Evolutionary conservation across 2,113 vertebrate genomes (phyloP), one percentile per base, ranked within the genome.

Genomic region (Chloropsis hardwickii): DNA sequence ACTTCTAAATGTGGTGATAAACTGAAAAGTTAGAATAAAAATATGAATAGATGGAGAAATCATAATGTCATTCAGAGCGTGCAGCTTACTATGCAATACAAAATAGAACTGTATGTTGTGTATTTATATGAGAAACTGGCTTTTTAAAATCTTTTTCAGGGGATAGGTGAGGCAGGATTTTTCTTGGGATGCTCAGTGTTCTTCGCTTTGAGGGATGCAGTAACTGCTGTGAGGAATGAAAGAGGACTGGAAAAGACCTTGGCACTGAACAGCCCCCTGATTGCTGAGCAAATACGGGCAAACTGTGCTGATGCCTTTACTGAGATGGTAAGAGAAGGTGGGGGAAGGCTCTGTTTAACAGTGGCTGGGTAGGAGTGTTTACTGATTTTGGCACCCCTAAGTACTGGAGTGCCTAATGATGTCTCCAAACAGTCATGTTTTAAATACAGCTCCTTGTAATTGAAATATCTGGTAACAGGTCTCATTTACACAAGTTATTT

Each of bases 161-260:
- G 98, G 2, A 95, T 99, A 3, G 98, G 98, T 9, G 98, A 99
- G 71, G 98, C 98, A 13, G 67, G 88, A 57, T 20, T 99, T 72
- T 98, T 98, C 95, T 96, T 99, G 90, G 98, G 98, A 25, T 98
- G 98, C 74, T 98, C 99, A 2, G 98, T 98, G 60, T 98, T 99
- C 97, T 98, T 98, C 0, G 98, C 98, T 81, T 97, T 98, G 81
- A 98, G 98, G 91, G 98, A 98, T 33, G 98, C 98, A 3, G 54
- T 98, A 87, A 89, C 96, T 5, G 92, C 95, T 2, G 98, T 97
- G 27, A 96, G 97, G 31, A 97, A 83, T 5, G 98, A 98, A 33
- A 98, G 95, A 23, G 98, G 97, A 21, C 86, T 98, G 25, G 77
- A 72, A 6, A 97, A 95, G 3, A 91, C 96, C 16, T 99, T 98